phyloP scores from a whole-genome alignment of 2,797 vertebrate species.

The Ceryle rudis region DNA sequence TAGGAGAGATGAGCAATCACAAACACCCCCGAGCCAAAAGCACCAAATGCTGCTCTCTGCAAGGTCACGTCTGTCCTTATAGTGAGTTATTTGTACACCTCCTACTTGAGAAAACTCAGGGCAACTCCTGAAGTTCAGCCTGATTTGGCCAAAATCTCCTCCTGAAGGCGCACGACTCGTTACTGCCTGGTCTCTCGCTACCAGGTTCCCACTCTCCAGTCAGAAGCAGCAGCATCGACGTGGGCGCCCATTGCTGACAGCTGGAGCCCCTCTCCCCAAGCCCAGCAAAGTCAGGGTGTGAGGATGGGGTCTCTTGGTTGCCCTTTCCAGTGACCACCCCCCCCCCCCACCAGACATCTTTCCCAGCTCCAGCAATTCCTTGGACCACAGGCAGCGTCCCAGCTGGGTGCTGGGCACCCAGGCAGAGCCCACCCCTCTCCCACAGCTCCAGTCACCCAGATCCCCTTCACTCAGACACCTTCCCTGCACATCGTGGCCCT shows the following conservation, averaged over 20 bases:
- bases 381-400: background rate
- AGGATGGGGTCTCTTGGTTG: background rate
- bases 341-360: accelerated
- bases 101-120: background rate
- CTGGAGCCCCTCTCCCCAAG: background rate
- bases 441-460: accelerated
- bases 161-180: background rate
- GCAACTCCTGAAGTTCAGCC: background rate
- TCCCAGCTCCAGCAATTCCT: background rate
- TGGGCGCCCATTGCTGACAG: accelerated
- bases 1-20: background rate
- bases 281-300: background rate
- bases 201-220: background rate
- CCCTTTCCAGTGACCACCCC: background rate
- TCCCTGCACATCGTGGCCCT: accelerated
- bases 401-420: accelerated
- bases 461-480: background rate
- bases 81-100: background rate
- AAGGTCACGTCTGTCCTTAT: accelerated
- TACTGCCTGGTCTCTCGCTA: background rate
- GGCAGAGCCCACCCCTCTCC: background rate
- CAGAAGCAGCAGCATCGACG: accelerated
- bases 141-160: background rate
- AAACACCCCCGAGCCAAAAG: background rate
- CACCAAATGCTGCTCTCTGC: background rate